Conservation (phyloP, 2,888 invertebrate species). For the Metacarcinus magister region DNA sequence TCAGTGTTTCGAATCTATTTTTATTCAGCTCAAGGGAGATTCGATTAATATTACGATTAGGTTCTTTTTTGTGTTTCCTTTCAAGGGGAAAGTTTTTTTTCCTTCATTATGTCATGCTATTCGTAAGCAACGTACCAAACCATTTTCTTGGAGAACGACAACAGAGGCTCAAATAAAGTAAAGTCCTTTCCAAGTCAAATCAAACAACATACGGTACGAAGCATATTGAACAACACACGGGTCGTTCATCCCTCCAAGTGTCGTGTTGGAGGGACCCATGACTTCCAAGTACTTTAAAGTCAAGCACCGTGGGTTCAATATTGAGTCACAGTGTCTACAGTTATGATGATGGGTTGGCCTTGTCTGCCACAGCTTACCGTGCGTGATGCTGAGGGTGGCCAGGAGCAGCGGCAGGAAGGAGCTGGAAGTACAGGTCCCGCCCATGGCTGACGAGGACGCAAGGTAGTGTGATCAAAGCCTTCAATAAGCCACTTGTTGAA, state of each 20-base stretch:
- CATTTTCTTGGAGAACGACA: background rate
- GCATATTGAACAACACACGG: background rate
- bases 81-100: too few relatives aligned
- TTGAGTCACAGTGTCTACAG: background rate
- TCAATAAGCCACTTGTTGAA: slow-evolving; percentile 38
- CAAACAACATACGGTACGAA: background rate
- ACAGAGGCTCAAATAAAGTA: background rate
- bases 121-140: background rate
- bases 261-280: background rate
- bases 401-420: slow-evolving; percentile 31
- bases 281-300: background rate
- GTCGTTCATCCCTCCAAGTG: background rate
- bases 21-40: too few relatives aligned
- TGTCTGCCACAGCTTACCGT: background rate
- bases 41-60: too few relatives aligned
- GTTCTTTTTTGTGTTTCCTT: too few relatives aligned
- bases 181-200: background rate
- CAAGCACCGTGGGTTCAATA: background rate
- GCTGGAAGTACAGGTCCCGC: slow-evolving; percentile 26
- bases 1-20: too few relatives aligned
- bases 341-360: background rate
- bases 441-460: slow-evolving; percentile 20
- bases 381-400: slow-evolving; percentile 36
- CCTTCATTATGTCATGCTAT: too few relatives aligned
- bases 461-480: background rate